Evolutionary conservation across 30 jellyfish, hydroid and myxozoan genomes (phyloP), one percentile per base, ranked within the genome.

Genomic region (Cassiopea xamachana): DNA sequence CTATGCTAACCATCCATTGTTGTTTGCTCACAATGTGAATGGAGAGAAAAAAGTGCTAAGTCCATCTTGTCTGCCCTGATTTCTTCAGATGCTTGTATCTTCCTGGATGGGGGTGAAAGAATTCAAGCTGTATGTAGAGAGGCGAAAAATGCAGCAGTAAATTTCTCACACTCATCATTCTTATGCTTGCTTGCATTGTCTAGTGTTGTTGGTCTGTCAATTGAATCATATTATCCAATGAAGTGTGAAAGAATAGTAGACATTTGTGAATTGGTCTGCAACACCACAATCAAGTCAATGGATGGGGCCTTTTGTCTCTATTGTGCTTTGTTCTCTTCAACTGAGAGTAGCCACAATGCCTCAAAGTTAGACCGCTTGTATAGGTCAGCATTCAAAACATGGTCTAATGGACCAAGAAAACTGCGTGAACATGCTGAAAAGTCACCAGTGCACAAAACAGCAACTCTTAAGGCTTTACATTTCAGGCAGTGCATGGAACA

Each of bases 241-340:
- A 27, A 27, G 39, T 27, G 39, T 27, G 39, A 27, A 27, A 27
- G 39, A 27, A 27, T 27, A 27, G 39, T 27, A 27, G 39, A 27
- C 39, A 27, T 27, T 27, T 27, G 39, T 27, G 39, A 27, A 27
- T 19, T 84, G 49, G 67, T 68, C 13, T 50, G 43, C 51, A 84
- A 84, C 69, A 13, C 48, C 73, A 84, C 75, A 6, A 47, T 84
- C 12, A 6, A 7, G 79, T 15, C 48, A 7, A 47, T 76, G n/a
- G 91, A 87, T 87, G 94, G 94, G 15, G 94, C 94, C 6, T 77
- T 87, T 79, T 87, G 90, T 44, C 49, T 69, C 47, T 15, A 78
- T 44, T 87, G 72, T 69, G 70, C 48, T 59, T 1, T 49, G 16
- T 7, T 73, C 74, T 46, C 39, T 27, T 27, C 39, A 27, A 27